Evolutionary conservation across 2,888 invertebrate species (phyloP), one percentile per base, ranked within the genome.

Genomic region (Stenchaetothrips biformis): DNA sequence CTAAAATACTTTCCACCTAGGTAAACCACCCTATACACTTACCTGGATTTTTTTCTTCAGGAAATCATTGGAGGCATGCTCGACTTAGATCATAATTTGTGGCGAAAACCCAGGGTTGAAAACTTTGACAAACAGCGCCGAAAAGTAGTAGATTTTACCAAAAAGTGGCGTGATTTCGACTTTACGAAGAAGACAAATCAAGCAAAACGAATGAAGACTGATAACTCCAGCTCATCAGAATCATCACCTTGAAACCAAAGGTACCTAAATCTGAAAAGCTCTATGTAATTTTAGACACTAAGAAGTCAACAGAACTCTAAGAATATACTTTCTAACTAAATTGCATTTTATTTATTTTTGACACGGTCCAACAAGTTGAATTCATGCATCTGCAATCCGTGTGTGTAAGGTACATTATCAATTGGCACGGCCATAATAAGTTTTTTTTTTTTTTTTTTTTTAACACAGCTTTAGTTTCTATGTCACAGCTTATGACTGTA

Each of bases 1-100:
- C 77, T 6, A 47, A 11, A 37, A 16, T 27, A 8, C 8, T 78
- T 37, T 21, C 47, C 13, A 25, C 27, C 78, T 27, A 48, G 37
- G 1, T 7, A n/a, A n/a, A n/a, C n/a, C 27, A n/a, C 9, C 2
- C 37, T 77, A 7, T 77, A 25, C 25, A 48, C 48, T 37, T 77
- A 74, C 78, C 47, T 82, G n/a, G n/a, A 78, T 81, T 79, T 62
- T 81, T 81, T 82, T 79, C 87, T 87, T 47, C 85, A 93, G 91
- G 97, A 98, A 92, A 93, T 98, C 21, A 92, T 99, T 85, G 98
- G 95, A 27, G 98, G 98, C 0, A 95, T 99, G 91, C 87, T 99
- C 83, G 96, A 98, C 86, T 88, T 97, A 81, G 94, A 97, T 85
- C 93, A 94, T 81, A 90, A 89, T 80, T 86, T 92, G 82, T 99